phyloP scores from a whole-genome alignment of 2,888 invertebrate genomes.

The Papilio gigon region DNA sequence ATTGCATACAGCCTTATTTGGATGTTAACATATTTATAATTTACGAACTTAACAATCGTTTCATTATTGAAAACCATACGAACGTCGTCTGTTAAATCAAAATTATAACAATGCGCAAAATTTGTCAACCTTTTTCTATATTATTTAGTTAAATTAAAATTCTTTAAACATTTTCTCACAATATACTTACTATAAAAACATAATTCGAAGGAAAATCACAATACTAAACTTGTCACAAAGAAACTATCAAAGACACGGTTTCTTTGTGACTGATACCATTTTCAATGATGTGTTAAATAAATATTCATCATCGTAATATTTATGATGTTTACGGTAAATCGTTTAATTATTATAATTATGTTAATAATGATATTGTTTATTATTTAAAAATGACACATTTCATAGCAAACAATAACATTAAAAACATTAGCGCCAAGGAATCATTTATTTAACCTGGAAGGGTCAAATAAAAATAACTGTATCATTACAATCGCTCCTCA shows the following conservation, averaged over 20 bases:
- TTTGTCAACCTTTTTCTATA: not conserved
- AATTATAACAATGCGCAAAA: not conserved
- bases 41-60: too few relatives aligned
- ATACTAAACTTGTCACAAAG: not conserved
- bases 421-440: not conserved
- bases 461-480: not conserved
- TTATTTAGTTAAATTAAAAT: not conserved
- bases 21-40: too few relatives aligned
- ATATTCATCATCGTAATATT: not conserved
- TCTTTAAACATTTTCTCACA: not conserved
- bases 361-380: slow-evolving; percentile 10
- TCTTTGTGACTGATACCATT: not conserved
- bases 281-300: not conserved
- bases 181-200: not conserved
- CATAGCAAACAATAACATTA: not conserved
- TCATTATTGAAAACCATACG: not conserved
- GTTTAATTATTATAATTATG: not conserved
- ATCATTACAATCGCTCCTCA: not conserved
- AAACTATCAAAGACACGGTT: too few relatives aligned
- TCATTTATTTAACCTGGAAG: not conserved
- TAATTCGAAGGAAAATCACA: not conserved
- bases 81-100: not conserved
- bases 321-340: not conserved
- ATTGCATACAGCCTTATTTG: too few relatives aligned
- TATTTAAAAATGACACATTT: slow-evolving; percentile 2